These are phyloP conservation scores for Ylistrum balloti DNA, from an alignment of 1,140 invertebrate species.

Conservation along the genomic window DNA sequence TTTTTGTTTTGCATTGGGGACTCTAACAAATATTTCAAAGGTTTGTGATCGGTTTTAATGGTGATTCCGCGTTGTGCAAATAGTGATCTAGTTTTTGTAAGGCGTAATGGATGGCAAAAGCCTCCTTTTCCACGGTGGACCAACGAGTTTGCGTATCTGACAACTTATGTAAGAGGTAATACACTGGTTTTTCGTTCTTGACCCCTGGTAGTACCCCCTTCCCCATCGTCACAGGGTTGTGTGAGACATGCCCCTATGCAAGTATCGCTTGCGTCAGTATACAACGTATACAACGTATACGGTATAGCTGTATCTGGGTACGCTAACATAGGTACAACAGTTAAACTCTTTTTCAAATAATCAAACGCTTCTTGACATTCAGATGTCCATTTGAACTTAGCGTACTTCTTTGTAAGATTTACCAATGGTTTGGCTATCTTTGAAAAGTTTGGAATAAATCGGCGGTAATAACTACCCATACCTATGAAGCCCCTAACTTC, in stretches of 20 bases:
- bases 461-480: slow-evolving; percentile 82
- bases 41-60: slow-evolving; percentile 67
- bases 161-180: slow-evolving; percentile 67
- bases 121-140: too few relatives aligned
- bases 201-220: too few relatives aligned
- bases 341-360: slow-evolving; percentile 63
- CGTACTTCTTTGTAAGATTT: slow-evolving; percentile 81
- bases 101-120: too few relatives aligned
- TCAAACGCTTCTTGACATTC: slow-evolving; percentile 66
- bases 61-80: too few relatives aligned
- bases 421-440: slow-evolving; percentile 77
- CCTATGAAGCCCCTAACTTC: slow-evolving; percentile 77
- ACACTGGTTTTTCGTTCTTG: slow-evolving; percentile 64
- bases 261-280: too few relatives aligned
- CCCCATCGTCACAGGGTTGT: slow-evolving; percentile 53
- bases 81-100: too few relatives aligned
- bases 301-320: slow-evolving; percentile 61
- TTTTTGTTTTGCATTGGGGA: too few relatives aligned
- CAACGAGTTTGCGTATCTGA: slow-evolving; percentile 53
- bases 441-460: slow-evolving; percentile 81
- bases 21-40: too few relatives aligned
- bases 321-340: too few relatives aligned
- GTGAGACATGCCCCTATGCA: too few relatives aligned
- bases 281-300: slow-evolving; percentile 63
- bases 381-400: slow-evolving; percentile 68